Evolutionary conservation across 2,888 invertebrate species (phyloP).

Genomic region (Andrena fulva): DNA sequence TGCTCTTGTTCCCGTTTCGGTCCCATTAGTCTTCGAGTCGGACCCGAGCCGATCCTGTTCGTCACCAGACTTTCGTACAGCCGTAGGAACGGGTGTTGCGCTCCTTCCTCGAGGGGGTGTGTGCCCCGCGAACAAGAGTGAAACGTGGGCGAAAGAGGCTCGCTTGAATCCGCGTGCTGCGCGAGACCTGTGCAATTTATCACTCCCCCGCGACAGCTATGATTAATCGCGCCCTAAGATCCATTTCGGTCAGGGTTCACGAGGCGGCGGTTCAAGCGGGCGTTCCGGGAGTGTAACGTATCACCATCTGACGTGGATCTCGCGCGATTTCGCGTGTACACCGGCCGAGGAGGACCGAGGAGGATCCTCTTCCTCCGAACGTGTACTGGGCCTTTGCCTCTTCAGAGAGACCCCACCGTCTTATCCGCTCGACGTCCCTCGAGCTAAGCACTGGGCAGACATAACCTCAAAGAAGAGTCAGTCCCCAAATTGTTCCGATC

Average conservation of each 20-base stretch:
- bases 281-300: conserved; percentile 21
- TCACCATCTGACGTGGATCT: conserved; percentile 20
- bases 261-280: conserved; percentile 30
- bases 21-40: neutral
- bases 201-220: conserved; percentile 47
- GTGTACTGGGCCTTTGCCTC: too few relatives aligned
- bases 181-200: conserved; percentile 44
- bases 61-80: neutral
- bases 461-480: too few relatives aligned
- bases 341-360: neutral
- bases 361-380: too few relatives aligned
- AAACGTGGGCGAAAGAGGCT: conserved; percentile 13
- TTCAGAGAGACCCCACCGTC: too few relatives aligned
- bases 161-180: conserved; percentile 21
- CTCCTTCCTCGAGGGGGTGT: neutral
- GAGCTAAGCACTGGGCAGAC: too few relatives aligned
- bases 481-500: neutral
- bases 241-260: conserved; percentile 24
- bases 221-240: conserved; percentile 59
- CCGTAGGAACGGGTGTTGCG: neutral
- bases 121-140: conserved; percentile 23
- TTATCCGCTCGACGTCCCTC: too few relatives aligned
- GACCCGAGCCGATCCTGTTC: neutral
- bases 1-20: neutral
- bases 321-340: neutral